A percentile compares a stretch with the other conserved stretches of the same genome.
phyloP scores from a whole-genome alignment of 2,888 invertebrate species.

The Chelonus formosanus region DNA sequence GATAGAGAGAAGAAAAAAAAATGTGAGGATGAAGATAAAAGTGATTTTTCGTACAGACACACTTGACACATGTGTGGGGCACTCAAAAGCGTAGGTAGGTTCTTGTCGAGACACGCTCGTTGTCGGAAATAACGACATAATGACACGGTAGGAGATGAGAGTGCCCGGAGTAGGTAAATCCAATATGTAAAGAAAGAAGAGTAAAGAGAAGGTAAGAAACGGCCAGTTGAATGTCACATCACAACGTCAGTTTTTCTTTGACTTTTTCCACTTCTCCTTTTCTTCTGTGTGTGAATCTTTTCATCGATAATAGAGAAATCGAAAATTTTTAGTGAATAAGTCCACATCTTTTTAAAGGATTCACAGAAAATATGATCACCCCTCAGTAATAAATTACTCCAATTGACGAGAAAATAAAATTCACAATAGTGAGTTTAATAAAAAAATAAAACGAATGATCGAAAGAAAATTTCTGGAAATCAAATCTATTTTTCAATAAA shows the following conservation, averaged over 20 bases:
- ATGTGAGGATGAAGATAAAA: constrained; percentile 1
- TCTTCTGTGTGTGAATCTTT: too few relatives aligned
- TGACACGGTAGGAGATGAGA: constrained; percentile 62
- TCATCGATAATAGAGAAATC: too few relatives aligned
- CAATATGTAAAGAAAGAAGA: constrained; percentile 38
- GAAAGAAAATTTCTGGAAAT: too few relatives aligned
- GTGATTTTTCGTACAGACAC: constrained; percentile 7
- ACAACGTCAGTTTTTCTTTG: too few relatives aligned
- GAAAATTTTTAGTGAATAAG: too few relatives aligned
- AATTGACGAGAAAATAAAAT: neutral
- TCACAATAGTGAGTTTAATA: too few relatives aligned
- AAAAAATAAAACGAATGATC: too few relatives aligned
- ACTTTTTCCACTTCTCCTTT: too few relatives aligned
- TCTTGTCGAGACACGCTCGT: constrained; percentile 61
- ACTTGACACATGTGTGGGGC: constrained; percentile 2
- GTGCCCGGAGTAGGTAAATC: constrained; percentile 61
- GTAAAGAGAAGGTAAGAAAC: constrained; percentile 5
- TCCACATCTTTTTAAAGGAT: too few relatives aligned
- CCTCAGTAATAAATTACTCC: too few relatives aligned
- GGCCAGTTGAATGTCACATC: neutral
- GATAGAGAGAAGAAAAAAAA: neutral
- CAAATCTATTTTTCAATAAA: too few relatives aligned
- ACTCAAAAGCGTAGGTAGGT: constrained; percentile 39
- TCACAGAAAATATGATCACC: constrained; percentile 24
- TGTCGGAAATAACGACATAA: constrained; percentile 65